Base-by-base conservation (phyloP, 1,140 invertebrate species). In the Lasioglossum baleicum region DNA sequence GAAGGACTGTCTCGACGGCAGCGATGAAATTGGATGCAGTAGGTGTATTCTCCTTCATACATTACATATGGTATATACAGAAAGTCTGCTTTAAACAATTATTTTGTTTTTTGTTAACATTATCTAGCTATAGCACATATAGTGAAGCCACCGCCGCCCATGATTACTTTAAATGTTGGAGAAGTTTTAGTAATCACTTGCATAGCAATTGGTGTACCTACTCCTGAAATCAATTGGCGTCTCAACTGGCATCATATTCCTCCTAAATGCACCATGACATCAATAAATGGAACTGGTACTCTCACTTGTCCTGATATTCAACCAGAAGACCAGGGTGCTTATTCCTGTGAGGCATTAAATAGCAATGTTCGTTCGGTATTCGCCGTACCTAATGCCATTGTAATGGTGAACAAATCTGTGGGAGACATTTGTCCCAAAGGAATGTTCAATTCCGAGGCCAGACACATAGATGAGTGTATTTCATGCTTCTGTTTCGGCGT, bases 161-260 rank as follows among this genome's bases (percentile, higher is more conserved):
- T 96, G 89, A 91, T 97, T 0, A 93, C 93, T 15, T 93, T 99
- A 0, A 92, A 95, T 44, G 92, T 95, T 60, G 97, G 97, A 7
- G 95, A 96, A 5, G 94, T 95, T 0, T 95, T 99, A 71, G 95
- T 94, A 4, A 94, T 99, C 31, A 95, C 94, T 7, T 99, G 99
- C 88, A 95, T 95, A 42, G 98, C 98, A 0, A 95, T 97, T 3
- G 99, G 98, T 65, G 95, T 97, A 1, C 99, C 99, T 0, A 95
- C 94, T 0, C 98, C 99, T 0, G 95, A 98, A 66, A 97, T 99
- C 79, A 96, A 97, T 31, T 99, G 99, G 98, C 95, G 98, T 71
- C 94, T 98, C 2, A 99, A 99, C 93, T 99, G 98, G 99, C 97
- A 98, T 5, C 97, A 99, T 88, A 96, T 99, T 35, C 98, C 98